phyloP scores from a whole-genome alignment of 2,797 vertebrate genomes.

The Channa striata region DNA sequence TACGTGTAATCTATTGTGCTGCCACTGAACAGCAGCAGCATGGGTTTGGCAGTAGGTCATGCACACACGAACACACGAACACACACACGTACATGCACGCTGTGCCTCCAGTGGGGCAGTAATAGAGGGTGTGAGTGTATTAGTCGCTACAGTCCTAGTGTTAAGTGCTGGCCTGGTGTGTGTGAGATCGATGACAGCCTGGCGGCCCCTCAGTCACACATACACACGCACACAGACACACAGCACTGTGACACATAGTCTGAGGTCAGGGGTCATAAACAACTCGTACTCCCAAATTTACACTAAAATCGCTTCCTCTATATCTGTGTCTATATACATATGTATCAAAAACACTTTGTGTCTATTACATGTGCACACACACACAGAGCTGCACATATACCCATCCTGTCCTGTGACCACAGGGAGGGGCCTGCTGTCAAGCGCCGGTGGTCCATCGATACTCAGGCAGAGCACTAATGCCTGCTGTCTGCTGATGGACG shows the following conservation, averaged over 20 bases:
- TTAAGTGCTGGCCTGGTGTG: conserved; percentile 89
- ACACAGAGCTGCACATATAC: conserved; percentile 53
- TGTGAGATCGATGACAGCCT: conserved; percentile 85
- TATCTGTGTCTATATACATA: conserved; percentile 36
- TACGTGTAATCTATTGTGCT: conserved; percentile 76
- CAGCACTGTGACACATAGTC: conserved; percentile 82
- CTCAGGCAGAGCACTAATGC: conserved; percentile 93
- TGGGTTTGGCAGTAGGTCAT: conserved; percentile 67
- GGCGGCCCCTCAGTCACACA: conserved; percentile 67
- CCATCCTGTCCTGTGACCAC: conserved; percentile 68
- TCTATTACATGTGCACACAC: conserved; percentile 41
- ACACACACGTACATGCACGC: conserved; percentile 64
- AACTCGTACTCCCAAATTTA: conserved; percentile 61
- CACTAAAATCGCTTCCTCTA: conserved; percentile 42
- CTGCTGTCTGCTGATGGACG: conserved; percentile 91
- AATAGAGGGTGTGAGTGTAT: conserved; percentile 87
- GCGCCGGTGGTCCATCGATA: conserved; percentile 91
- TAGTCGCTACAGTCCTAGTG: conserved; percentile 85
- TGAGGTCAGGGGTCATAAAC: conserved; percentile 90
- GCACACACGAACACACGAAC: conserved; percentile 39
- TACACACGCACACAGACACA: conserved; percentile 38
- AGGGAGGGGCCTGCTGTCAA: conserved; percentile 87
- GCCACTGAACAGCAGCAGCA: conserved; percentile 73
- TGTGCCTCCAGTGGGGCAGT: conserved; percentile 82
- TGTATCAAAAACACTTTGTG: conserved; percentile 57